Conservation (phyloP, 2,888 invertebrate genomes). For the Diaprepes abbreviatus region DNA sequence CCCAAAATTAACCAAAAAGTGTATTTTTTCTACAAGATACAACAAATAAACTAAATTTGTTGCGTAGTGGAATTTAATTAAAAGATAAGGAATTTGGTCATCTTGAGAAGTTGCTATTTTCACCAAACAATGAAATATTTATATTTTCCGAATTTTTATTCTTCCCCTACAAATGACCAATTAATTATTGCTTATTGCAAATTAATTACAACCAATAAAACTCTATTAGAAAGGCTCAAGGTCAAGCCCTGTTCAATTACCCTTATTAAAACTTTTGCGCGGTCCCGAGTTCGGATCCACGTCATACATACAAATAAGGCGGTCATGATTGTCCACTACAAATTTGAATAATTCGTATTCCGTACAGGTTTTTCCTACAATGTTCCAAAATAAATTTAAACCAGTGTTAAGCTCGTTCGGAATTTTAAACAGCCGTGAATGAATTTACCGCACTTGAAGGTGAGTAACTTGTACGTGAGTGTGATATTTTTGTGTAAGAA, state of each 20-base stretch:
- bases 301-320: slow-evolving; percentile 19
- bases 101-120: too few relatives aligned
- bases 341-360: slow-evolving; percentile 31
- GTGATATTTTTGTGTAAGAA: too few relatives aligned
- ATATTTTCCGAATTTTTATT: too few relatives aligned
- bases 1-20: too few relatives aligned
- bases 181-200: too few relatives aligned
- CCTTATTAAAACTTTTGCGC: slow-evolving; percentile 2
- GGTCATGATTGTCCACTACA: slow-evolving; percentile 24
- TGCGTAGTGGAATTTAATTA: too few relatives aligned
- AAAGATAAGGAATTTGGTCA: too few relatives aligned
- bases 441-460: not conserved
- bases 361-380: slow-evolving; percentile 21
- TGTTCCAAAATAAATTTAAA: slow-evolving; percentile 27
- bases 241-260: not conserved
- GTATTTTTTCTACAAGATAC: too few relatives aligned
- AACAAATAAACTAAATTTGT: too few relatives aligned
- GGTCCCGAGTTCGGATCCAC: not conserved
- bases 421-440: slow-evolving; percentile 12
- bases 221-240: not conserved
- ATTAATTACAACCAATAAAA: too few relatives aligned
- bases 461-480: slow-evolving; percentile 1
- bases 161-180: too few relatives aligned
- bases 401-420: slow-evolving; percentile 21
- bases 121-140: too few relatives aligned